Evolutionary conservation across 2,113 vertebrate genomes (phyloP), one percentile per base, ranked within the genome.

Genomic region (Rhineura floridana): DNA sequence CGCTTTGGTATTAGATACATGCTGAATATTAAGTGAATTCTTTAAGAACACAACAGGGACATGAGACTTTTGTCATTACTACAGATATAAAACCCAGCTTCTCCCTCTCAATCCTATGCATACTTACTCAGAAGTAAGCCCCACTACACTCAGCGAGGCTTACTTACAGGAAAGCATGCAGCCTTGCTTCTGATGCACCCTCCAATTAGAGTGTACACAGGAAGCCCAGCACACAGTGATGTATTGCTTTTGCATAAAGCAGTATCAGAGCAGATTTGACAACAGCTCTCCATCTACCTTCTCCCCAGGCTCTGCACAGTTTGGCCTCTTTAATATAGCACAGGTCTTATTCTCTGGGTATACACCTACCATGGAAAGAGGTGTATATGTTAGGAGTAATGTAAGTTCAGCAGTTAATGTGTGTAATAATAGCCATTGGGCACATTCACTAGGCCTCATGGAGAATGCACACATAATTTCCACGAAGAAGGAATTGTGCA

Each of bases 1-100:
- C 84, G 55, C 52, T 67, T 93, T 93, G 4, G 77, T 62, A 50
- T 89, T 83, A 81, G 65, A 44, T 50, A 75, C 86, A 76, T 81
- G 81, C 46, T 46, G 13, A 85, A 83, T 81, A 21, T 72, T 75
- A 63, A 25, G 62, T 62, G 55, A 30, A 1, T 76, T 88, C 44
- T 87, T 78, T 77, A 72, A 84, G 82, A 33, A 30, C 21, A 33
- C 89, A 1, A 67, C 1, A 23, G 75, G 90, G 59, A 89, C 4
- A 17, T 36, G n/a, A n/a, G n/a, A n/a, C n/a, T n/a, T 36, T 72
- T 72, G 33, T 13, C 12, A 72, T 17, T 17, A 36, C 15, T 1
- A 39, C 3, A 13, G 17, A 23, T 23, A 8, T 42, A 39, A 42
- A 73, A 73, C 2, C 15, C 72, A 73, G 19, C 21, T 7, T 59